Percentiles rank a stretch among this genome's conserved stretches.
phyloP scores from a whole-genome alignment of 2,113 vertebrate genomes.

The Alexandromys fortis region DNA sequence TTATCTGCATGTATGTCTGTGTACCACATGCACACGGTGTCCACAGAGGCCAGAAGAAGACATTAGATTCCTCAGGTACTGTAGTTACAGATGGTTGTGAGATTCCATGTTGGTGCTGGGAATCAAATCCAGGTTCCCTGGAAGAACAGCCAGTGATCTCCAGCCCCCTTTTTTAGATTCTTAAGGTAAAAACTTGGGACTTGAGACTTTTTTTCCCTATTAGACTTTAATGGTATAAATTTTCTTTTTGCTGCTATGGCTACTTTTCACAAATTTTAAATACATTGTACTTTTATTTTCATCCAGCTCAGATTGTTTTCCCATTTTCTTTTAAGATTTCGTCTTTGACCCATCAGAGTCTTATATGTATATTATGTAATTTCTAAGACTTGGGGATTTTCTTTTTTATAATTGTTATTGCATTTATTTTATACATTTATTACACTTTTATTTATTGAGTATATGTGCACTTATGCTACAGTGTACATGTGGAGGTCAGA shows the following conservation, averaged over 20 bases:
- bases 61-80: not conserved
- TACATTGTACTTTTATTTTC: conserved; percentile 9
- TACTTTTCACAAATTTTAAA: not conserved
- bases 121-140: not conserved
- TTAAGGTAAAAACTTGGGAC: not conserved
- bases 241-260: not conserved
- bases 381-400: not conserved
- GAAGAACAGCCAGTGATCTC: not conserved
- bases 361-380: not conserved
- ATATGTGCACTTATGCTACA: not conserved
- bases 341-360: not conserved
- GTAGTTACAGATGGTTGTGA: not conserved
- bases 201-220: not conserved
- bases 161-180: not conserved
- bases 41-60: not conserved
- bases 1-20: not conserved
- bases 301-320: not conserved
- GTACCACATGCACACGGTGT: not conserved
- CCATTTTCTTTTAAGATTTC: conserved; percentile 5
- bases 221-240: not conserved
- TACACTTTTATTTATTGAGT: not conserved
- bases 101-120: not conserved
- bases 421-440: not conserved
- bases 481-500: not conserved
- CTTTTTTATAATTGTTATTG: not conserved